Conservation (phyloP, 1,140 invertebrate genomes). For the Tetramorium alpestre region DNA sequence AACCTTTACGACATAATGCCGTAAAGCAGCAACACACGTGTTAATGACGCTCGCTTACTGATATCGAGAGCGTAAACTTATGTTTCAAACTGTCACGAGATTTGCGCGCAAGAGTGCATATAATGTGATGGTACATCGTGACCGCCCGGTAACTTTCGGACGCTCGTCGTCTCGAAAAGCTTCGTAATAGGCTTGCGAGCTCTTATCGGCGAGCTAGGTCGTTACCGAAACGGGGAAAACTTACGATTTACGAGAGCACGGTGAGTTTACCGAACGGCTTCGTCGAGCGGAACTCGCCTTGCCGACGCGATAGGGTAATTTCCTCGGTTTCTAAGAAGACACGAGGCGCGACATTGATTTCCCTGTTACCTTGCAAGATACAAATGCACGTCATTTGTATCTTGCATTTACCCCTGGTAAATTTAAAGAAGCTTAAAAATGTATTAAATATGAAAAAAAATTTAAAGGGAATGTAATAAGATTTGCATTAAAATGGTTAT, state of each 20-base stretch:
- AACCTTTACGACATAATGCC: not conserved
- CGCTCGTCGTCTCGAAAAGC: constrained; percentile 25
- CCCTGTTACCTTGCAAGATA: not conserved
- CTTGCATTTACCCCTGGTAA: not conserved
- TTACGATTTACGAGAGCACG: constrained; percentile 59
- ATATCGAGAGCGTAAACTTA: constrained; percentile 8
- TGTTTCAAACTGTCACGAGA: constrained; percentile 40
- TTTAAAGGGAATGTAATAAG: not conserved
- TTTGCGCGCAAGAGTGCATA: constrained; percentile 1
- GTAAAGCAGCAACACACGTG: not conserved
- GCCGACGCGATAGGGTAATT: constrained; percentile 51
- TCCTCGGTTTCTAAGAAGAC: constrained; percentile 19
- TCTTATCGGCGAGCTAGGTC: constrained; percentile 48
- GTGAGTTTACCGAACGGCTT: constrained; percentile 51
- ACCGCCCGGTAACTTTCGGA: constrained; percentile 43
- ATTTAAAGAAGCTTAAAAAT: not conserved
- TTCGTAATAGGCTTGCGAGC: constrained; percentile 61
- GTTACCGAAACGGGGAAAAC: constrained; percentile 60
- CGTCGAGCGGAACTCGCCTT: constrained; percentile 12
- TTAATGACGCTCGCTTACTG: constrained; percentile 1
- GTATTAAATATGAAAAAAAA: not conserved
- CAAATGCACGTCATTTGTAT: constrained; percentile 1
- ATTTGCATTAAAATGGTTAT: not conserved
- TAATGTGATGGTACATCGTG: constrained; percentile 32
- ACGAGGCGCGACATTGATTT: constrained; percentile 33